A percentile compares a stretch with the other conserved stretches of the same genome.
Conservation (phyloP, 2,888 invertebrate genomes). For the Ochropacha duplaris region DNA sequence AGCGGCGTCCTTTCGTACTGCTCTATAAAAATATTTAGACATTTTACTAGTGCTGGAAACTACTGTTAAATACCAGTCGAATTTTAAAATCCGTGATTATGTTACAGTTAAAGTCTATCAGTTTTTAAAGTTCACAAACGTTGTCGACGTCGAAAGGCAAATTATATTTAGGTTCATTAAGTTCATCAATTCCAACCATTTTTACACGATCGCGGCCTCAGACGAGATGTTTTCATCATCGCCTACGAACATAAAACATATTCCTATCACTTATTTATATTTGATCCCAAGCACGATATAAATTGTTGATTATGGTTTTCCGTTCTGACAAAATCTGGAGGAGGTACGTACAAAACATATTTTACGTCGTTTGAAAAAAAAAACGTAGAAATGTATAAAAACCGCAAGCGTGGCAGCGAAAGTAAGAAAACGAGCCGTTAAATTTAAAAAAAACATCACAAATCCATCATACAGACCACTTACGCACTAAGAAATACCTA, state of each 20-base stretch:
- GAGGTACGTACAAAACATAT: conserved; percentile 25
- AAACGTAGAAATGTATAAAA: conserved; percentile 34
- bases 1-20: conserved; percentile 43
- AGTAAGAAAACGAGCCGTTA: conserved; percentile 31
- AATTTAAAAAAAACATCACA: conserved; percentile 52
- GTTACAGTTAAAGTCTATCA: conserved; percentile 49
- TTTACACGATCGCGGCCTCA: neutral
- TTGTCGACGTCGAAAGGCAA: conserved; percentile 34
- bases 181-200: conserved; percentile 6
- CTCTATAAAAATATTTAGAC: conserved; percentile 66
- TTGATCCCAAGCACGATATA: conserved; percentile 82
- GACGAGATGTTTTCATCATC: neutral
- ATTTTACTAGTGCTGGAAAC: conserved; percentile 51
- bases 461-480: conserved; percentile 71
- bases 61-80: conserved; percentile 58
- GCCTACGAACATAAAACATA: conserved; percentile 36
- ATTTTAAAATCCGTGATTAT: conserved; percentile 63
- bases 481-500: conserved; percentile 79
- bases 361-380: conserved; percentile 38
- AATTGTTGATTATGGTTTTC: conserved; percentile 48
- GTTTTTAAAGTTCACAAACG: conserved; percentile 26
- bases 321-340: conserved; percentile 30
- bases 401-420: conserved; percentile 55
- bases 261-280: conserved; percentile 68
- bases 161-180: conserved; percentile 23